A percentile compares a stretch with the other conserved stretches of the same genome.
phyloP scores from a whole-genome alignment of 2,113 vertebrate species.

The Gopherus evgoodei region DNA sequence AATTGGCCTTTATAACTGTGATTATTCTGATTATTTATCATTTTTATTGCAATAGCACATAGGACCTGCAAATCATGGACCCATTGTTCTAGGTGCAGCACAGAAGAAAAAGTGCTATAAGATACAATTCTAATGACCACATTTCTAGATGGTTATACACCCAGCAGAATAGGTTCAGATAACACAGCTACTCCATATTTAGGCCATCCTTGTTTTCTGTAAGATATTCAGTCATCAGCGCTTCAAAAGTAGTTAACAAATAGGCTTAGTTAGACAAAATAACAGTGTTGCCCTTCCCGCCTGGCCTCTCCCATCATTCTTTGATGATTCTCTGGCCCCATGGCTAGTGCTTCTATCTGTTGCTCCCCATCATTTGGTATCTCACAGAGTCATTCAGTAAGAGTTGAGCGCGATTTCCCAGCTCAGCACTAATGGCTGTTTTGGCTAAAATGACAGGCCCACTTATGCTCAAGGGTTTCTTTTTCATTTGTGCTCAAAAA shows the following conservation, averaged over 20 bases:
- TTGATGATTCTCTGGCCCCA: background rate
- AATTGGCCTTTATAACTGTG: constrained; percentile 47
- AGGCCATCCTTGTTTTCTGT: constrained; percentile 9
- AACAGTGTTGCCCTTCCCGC: background rate
- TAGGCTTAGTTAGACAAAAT: background rate
- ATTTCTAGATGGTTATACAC: constrained; percentile 24
- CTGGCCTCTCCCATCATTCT: background rate
- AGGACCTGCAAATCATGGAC: background rate
- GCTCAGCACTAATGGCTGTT: background rate
- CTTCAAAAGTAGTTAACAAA: background rate
- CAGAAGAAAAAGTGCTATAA: background rate
- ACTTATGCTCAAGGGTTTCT: constrained; percentile 36
- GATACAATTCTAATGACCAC: constrained; percentile 52
- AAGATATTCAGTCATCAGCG: background rate
- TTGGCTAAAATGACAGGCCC: constrained; percentile 30
- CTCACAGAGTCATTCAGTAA: fast-evolving
- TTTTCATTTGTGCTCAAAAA: constrained; percentile 36
- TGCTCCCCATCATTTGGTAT: background rate
- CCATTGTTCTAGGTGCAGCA: constrained; percentile 30
- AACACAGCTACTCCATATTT: background rate
- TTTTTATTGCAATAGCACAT: constrained; percentile 16
- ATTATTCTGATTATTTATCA: constrained; percentile 61
- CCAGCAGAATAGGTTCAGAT: background rate
- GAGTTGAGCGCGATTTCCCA: background rate
- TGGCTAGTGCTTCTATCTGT: background rate